phyloP scores from a whole-genome alignment of 2,113 vertebrate species.

The Vombatus ursinus region DNA sequence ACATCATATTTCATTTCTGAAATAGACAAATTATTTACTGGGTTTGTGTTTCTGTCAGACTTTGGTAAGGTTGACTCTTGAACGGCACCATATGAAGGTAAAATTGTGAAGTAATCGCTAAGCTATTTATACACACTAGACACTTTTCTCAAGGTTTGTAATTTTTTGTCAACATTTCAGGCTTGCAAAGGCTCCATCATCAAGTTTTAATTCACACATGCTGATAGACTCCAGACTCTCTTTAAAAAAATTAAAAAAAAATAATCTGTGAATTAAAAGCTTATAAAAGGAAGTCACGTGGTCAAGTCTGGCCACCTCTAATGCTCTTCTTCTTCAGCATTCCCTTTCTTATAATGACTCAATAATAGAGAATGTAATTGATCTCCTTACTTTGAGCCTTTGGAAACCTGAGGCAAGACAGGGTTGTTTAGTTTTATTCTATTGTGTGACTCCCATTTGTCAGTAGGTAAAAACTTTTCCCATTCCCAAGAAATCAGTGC shows the following conservation, averaged over 20 bases:
- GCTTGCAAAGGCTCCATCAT: slow-evolving; percentile 4
- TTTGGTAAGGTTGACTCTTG: slow-evolving; percentile 25
- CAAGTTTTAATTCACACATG: slow-evolving; percentile 41
- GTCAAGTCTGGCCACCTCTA: slow-evolving; percentile 13
- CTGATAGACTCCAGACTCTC: neutral
- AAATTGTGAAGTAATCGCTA: slow-evolving; percentile 28
- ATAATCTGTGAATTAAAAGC: slow-evolving; percentile 47
- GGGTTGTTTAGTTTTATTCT: slow-evolving; percentile 68
- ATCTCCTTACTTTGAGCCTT: slow-evolving; percentile 63
- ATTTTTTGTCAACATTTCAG: slow-evolving; percentile 46
- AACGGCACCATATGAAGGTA: slow-evolving; percentile 35
- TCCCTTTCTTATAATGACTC: slow-evolving; percentile 52
- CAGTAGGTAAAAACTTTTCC: slow-evolving; percentile 80
- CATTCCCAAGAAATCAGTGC: slow-evolving; percentile 75
- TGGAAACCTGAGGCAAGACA: slow-evolving; percentile 69
- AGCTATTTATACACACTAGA: slow-evolving; percentile 41
- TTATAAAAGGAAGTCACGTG: slow-evolving; percentile 29
- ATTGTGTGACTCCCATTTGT: slow-evolving; percentile 72
- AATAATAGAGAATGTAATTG: slow-evolving; percentile 55
- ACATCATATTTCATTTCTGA: neutral
- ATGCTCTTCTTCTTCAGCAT: slow-evolving; percentile 52
- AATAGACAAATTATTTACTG: neutral
- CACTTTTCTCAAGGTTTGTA: slow-evolving; percentile 49
- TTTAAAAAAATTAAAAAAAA: neutral
- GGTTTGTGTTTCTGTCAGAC: neutral